These are phyloP conservation scores for Aurelia aurita complex sp. Pacific DNA, from an alignment of 30 jellyfish, hydroid and myxozoan species.

Conservation along the genomic window DNA sequence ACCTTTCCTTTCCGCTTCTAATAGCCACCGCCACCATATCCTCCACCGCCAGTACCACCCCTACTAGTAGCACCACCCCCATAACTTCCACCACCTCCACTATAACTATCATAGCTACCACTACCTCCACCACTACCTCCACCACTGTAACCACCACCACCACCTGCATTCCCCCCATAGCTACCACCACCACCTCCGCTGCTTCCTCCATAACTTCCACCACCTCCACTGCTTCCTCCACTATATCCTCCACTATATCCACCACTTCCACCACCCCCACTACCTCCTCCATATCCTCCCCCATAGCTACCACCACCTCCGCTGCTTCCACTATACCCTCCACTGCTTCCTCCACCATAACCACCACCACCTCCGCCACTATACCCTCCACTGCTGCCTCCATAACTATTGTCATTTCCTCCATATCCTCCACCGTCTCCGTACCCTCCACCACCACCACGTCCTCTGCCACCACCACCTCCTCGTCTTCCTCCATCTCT, in stretches of 20 bases:
- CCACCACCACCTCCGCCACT: constrained; percentile 34
- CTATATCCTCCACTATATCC: constrained; percentile 7
- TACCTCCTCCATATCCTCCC: constrained; percentile 21
- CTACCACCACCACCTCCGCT: constrained; percentile 23
- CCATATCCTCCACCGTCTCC: constrained; percentile 6
- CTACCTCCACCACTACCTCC: neutral
- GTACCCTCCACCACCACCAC: constrained; percentile 17
- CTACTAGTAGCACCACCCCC: neutral
- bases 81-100: constrained; percentile 25
- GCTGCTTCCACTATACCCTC: constrained; percentile 30
- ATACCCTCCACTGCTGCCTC: neutral
- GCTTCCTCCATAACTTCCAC: neutral
- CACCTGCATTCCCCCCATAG: constrained; percentile 34
- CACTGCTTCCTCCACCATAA: constrained; percentile 19
- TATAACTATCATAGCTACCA: neutral
- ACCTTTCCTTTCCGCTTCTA: neutral
- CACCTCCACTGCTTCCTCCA: neutral
- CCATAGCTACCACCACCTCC: constrained; percentile 23
- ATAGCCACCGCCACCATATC: constrained; percentile 26
- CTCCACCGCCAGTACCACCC: constrained; percentile 5
- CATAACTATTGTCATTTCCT: constrained; percentile 10
- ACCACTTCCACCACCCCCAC: constrained; percentile 17
- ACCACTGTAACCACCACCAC: constrained; percentile 17
- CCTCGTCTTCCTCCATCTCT: constrained; percentile 58
- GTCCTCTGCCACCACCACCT: constrained; percentile 58